Base-by-base conservation (phyloP, 1,140 invertebrate species). In the Drepana arcuata region DNA sequence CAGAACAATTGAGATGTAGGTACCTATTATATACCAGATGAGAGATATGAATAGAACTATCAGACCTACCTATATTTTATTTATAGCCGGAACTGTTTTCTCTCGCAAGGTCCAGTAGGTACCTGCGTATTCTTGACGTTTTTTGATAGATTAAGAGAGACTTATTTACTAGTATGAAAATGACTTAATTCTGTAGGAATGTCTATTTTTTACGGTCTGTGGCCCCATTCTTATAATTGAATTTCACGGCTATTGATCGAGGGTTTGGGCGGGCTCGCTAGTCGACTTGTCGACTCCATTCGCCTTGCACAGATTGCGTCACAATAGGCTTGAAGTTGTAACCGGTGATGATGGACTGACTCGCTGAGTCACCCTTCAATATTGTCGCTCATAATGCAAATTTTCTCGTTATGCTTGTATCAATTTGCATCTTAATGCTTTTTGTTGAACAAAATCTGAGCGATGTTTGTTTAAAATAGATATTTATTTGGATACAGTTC, bases 361-460 rank as follows among this genome's bases (percentile, higher is more conserved):
- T 33, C 34, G 77, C 73, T 78, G 73, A 81, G 52, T 81, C 77
- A 81, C 54, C 51, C 42, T 68, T 63, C 65, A 64, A 72, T 78
- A 77, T 72, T 75, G 71, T 80, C 71, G 73, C 53, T 72, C 63
- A 57, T 59, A 66, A 81, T 81, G 77, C 68, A 73, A 81, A 81
- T 78, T 68, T 72, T 78, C 64, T 70, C 44, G 61, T 69, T 77
- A 74, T 67, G 62, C 72, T 52, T 64, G 73, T 77, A 81, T 61
- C 70, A 64, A 81, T 81, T 81, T 74, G 70, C 73, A 81, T 81
- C 51, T 68, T 71, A 78, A 74, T 78, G 50, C 53, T 49, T 62
- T 77, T 63, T 66, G 48, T 62, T 59, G 57, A 65, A 52, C 37
- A 48, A 45, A 58, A 56, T 53, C 30, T 29, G 48, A 35, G 41